phyloP scores from a whole-genome alignment of 2,888 invertebrate species.

The Heliconius cydno region DNA sequence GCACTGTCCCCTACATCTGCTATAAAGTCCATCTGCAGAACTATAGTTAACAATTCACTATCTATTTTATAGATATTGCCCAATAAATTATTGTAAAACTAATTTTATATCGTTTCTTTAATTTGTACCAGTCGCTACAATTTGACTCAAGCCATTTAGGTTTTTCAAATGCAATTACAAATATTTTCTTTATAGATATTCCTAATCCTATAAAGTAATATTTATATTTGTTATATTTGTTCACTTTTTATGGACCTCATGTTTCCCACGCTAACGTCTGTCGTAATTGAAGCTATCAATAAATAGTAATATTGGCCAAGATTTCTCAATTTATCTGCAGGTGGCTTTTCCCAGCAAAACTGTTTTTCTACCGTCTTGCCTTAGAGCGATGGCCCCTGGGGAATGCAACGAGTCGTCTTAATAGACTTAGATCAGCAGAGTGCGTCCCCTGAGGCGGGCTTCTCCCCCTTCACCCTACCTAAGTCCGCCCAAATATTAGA shows the following conservation, averaged over 20 bases:
- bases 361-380: slow-evolving; percentile 71
- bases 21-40: slow-evolving; percentile 70
- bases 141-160: slow-evolving; percentile 7
- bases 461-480: slow-evolving; percentile 64
- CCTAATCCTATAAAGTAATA: background rate
- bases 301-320: slow-evolving; percentile 52
- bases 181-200: background rate
- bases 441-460: slow-evolving; percentile 70
- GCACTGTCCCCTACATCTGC: slow-evolving; percentile 76
- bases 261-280: slow-evolving; percentile 27
- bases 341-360: slow-evolving; percentile 74
- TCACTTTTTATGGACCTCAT: background rate
- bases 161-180: slow-evolving; percentile 16
- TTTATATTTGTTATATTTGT: background rate
- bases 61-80: slow-evolving; percentile 73
- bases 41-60: slow-evolving; percentile 68
- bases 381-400: slow-evolving; percentile 63
- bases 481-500: slow-evolving; percentile 65
- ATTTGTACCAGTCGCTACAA: background rate
- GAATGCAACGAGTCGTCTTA: slow-evolving; percentile 74
- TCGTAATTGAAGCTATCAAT: slow-evolving; percentile 37
- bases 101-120: slow-evolving; percentile 21
- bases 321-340: slow-evolving; percentile 70
- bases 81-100: slow-evolving; percentile 66
- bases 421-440: slow-evolving; percentile 77